phyloP scores from a whole-genome alignment of 2,797 vertebrate genomes.

The Dendrocincla fuliginosa region DNA sequence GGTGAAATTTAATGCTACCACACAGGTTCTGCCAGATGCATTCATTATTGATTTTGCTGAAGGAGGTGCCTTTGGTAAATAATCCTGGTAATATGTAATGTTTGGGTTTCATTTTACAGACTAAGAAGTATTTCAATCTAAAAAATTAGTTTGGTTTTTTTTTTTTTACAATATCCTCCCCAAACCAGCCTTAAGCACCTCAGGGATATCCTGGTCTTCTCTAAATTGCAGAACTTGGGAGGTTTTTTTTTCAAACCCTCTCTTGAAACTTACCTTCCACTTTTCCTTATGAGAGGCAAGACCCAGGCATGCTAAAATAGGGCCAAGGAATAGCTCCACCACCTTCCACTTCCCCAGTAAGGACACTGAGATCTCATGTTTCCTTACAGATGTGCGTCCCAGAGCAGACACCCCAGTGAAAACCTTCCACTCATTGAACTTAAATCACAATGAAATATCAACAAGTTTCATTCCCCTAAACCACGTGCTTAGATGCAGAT shows the following conservation, averaged over 20 bases:
- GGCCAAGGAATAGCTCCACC: neutral
- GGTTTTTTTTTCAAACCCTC: neutral
- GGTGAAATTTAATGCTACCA: neutral
- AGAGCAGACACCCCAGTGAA: neutral
- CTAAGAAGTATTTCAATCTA: neutral
- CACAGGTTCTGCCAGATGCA: neutral
- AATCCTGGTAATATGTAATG: neutral
- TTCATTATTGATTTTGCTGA: neutral
- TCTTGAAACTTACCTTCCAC: neutral
- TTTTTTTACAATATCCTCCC: fast-evolving
- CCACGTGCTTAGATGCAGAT: neutral
- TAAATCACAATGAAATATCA: constrained; percentile 16
- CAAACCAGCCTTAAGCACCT: neutral
- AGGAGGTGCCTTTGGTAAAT: neutral
- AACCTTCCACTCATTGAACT: neutral
- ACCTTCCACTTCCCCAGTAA: neutral
- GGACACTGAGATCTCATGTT: neutral
- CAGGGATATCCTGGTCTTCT: neutral
- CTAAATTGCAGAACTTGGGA: neutral
- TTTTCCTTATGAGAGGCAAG: neutral
- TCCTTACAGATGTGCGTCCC: neutral
- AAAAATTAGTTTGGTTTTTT: neutral
- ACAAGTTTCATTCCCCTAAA: neutral
- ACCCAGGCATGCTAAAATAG: neutral
- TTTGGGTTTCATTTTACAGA: neutral